Evolutionary conservation across 2,888 invertebrate species (phyloP).

Genomic region (Dynastes grantii): DNA sequence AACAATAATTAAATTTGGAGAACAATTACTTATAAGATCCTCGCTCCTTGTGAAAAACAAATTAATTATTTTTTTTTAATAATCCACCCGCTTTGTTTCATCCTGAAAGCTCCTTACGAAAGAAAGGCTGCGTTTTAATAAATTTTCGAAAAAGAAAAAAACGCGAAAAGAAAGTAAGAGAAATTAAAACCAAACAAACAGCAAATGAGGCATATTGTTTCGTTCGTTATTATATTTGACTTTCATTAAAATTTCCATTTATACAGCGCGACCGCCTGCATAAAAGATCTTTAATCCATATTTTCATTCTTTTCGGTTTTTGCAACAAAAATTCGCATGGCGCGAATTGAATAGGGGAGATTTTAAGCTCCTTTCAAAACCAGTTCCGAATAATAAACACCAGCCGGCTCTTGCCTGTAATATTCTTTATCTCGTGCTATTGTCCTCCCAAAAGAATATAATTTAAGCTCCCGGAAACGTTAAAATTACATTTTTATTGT

Average conservation of each 20-base stretch:
- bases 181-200: not conserved
- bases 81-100: too few species aligned
- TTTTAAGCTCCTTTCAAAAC: conserved; percentile 12
- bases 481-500: conserved; percentile 6
- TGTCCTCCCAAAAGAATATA: not conserved
- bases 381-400: conserved; percentile 10
- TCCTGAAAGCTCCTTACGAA: too few species aligned
- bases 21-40: too few species aligned
- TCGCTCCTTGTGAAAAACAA: too few species aligned
- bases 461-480: not conserved
- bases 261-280: not conserved
- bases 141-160: not conserved
- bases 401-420: not conserved
- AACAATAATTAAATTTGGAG: too few species aligned
- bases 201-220: not conserved
- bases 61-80: too few species aligned
- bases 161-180: not conserved
- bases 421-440: not conserved
- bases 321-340: not conserved
- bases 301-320: conserved; percentile 6
- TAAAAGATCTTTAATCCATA: conserved; percentile 17
- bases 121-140: not conserved
- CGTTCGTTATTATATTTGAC: not conserved
- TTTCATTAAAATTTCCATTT: conserved; percentile 22
- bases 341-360: not conserved